Evolutionary conservation across 1,140 invertebrate species (phyloP).

Genomic region (Aphis craccivora): DNA sequence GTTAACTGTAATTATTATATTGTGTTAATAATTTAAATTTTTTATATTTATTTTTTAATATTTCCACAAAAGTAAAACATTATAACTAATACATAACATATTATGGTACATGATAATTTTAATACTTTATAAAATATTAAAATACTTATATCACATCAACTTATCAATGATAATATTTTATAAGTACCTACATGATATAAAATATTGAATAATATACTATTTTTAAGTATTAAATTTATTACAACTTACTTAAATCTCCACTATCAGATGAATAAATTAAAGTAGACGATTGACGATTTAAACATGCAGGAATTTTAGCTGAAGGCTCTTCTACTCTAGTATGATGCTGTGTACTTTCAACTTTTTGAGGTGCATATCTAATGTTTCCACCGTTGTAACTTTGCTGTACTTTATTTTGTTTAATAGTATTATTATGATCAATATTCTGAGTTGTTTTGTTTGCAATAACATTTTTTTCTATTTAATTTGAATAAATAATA

Average conservation of each 20-base stretch:
- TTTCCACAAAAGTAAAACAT: too few relatives aligned
- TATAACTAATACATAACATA: too few relatives aligned
- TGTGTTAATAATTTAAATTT: too few relatives aligned
- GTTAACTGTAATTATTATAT: slow-evolving; percentile 19
- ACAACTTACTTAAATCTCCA: slow-evolving; percentile 63
- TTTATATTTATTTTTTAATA: too few relatives aligned
- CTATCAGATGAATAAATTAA: slow-evolving; percentile 85
- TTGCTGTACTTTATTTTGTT: slow-evolving; percentile 25
- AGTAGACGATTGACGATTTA: slow-evolving; percentile 76
- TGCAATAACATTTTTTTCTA: not conserved
- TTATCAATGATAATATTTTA: too few relatives aligned
- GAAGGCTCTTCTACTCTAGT: slow-evolving; percentile 43
- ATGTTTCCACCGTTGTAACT: not conserved
- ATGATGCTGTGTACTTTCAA: slow-evolving; percentile 22
- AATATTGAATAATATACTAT: too few relatives aligned
- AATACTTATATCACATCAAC: too few relatives aligned
- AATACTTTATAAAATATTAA: too few relatives aligned
- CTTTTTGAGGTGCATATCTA: slow-evolving; percentile 19
- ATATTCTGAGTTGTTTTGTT: slow-evolving; percentile 27
- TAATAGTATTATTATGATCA: not conserved
- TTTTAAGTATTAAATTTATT: too few relatives aligned
- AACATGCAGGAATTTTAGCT: slow-evolving; percentile 71
- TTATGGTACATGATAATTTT: not conserved
- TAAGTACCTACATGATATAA: too few relatives aligned
- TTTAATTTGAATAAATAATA: slow-evolving; percentile 13